Conservation (phyloP, 1,140 invertebrate species). For the Caenorhabditis tropicalis region DNA sequence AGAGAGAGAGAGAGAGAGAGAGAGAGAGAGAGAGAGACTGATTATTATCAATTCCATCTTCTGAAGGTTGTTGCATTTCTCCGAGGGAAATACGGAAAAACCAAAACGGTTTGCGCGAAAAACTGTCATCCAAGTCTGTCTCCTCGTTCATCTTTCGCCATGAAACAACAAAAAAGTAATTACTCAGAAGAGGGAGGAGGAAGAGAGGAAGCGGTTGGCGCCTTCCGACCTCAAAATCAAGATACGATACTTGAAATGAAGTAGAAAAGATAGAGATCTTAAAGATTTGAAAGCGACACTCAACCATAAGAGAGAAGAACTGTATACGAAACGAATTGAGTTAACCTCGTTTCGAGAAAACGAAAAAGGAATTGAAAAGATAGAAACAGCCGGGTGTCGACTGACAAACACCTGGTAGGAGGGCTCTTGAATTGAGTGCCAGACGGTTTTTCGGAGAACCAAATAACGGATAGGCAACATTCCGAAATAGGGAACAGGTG, state of each 20-base stretch:
- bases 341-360: not conserved
- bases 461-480: not conserved
- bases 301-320: not conserved
- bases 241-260: not conserved
- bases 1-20: too few species aligned
- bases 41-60: not conserved
- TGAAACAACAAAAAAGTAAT: constrained; percentile 15
- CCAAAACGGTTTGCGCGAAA: constrained; percentile 1
- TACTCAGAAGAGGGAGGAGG: too few species aligned
- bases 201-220: not conserved
- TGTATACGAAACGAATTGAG: not conserved
- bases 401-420: constrained; percentile 36
- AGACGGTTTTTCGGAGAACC: not conserved
- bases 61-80: constrained; percentile 16
- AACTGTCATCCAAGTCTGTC: not conserved
- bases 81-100: not conserved
- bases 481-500: constrained; percentile 35
- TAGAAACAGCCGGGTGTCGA: not conserved
- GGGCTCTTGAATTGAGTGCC: constrained; percentile 34
- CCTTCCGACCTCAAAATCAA: constrained; percentile 28
- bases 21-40: too few species aligned
- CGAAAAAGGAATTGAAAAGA: not conserved
- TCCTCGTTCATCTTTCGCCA: too few species aligned
- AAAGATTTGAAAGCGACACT: not conserved
- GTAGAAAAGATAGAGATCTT: constrained; percentile 25